Percentiles rank a stretch among this genome's conserved stretches.
phyloP scores from a whole-genome alignment of 2,888 invertebrate species.

The Amphipyra berbera region DNA sequence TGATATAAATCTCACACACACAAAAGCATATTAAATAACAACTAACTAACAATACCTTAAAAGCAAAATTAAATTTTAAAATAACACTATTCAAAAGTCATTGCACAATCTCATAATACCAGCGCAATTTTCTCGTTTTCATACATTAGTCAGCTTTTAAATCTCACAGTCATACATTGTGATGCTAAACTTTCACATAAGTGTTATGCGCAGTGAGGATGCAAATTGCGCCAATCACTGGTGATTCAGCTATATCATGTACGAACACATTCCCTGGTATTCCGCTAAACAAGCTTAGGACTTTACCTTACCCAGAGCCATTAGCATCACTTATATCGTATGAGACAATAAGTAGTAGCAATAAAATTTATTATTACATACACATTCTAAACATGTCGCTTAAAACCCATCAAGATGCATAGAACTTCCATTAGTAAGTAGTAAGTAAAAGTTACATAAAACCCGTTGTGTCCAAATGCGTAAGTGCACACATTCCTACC shows the following conservation, averaged over 20 bases:
- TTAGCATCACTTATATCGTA: constrained; percentile 6
- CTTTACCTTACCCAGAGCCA: constrained; percentile 20
- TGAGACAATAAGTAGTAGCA: constrained; percentile 5
- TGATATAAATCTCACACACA: constrained; percentile 1
- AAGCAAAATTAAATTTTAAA: constrained; percentile 24
- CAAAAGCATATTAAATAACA: constrained; percentile 27
- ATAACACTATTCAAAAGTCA: constrained; percentile 25
- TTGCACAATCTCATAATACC: constrained; percentile 45
- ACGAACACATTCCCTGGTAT: constrained; percentile 8
- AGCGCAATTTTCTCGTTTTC: constrained; percentile 38
- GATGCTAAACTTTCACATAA: constrained; percentile 52
- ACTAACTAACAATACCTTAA: constrained; percentile 26
- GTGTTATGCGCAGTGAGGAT: constrained; percentile 47
- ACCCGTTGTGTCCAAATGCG: background rate
- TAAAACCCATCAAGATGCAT: constrained; percentile 16
- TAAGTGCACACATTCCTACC: constrained; percentile 27
- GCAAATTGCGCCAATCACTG: constrained; percentile 57
- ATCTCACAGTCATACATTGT: constrained; percentile 49
- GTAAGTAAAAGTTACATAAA: constrained; percentile 41
- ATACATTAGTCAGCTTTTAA: constrained; percentile 56
- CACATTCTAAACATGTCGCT: constrained; percentile 8
- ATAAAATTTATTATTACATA: constrained; percentile 13
- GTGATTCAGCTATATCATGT: constrained; percentile 52
- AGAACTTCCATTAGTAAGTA: constrained; percentile 5
- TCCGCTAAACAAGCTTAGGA: constrained; percentile 17